phyloP scores from a whole-genome alignment of 2,113 vertebrate genomes.

The Ptychochromis oligacanthus region DNA sequence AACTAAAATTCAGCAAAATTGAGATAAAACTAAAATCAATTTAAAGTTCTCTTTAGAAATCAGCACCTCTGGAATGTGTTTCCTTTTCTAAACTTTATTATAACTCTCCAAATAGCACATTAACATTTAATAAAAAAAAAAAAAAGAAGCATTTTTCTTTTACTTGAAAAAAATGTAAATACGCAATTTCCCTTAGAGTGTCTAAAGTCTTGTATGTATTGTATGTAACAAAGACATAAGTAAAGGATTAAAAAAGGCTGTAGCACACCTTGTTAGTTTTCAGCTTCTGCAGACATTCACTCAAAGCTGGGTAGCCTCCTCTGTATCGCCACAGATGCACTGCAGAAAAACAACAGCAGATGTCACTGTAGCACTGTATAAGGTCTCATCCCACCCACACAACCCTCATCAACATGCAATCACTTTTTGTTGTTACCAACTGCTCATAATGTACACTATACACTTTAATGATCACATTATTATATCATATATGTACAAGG shows the following conservation, averaged over 20 bases:
- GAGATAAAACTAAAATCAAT: no score
- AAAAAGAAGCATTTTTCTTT: neutral
- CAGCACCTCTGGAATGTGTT: neutral
- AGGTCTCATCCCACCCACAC: conserved; percentile 17
- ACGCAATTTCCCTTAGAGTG: fast-evolving
- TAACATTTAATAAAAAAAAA: no score
- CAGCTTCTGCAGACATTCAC: conserved; percentile 89
- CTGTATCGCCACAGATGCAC: conserved; percentile 96
- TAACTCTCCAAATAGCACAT: neutral
- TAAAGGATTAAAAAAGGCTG: neutral
- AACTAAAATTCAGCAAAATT: no score
- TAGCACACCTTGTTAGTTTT: conserved; percentile 85
- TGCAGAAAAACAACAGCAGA: conserved; percentile 76
- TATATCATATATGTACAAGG: conserved; percentile 5
- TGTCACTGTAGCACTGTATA: conserved; percentile 61
- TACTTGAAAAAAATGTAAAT: neutral
- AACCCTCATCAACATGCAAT: neutral
- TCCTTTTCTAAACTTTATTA: no score
- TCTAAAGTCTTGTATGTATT: neutral
- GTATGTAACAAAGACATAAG: neutral
- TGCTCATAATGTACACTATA: neutral
- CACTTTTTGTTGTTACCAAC: neutral
- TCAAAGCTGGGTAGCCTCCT: conserved; percentile 93
- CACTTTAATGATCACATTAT: neutral
- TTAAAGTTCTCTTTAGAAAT: neutral